Conservation (phyloP, 2,888 invertebrate genomes). For the Eretmocerus hayati region DNA sequence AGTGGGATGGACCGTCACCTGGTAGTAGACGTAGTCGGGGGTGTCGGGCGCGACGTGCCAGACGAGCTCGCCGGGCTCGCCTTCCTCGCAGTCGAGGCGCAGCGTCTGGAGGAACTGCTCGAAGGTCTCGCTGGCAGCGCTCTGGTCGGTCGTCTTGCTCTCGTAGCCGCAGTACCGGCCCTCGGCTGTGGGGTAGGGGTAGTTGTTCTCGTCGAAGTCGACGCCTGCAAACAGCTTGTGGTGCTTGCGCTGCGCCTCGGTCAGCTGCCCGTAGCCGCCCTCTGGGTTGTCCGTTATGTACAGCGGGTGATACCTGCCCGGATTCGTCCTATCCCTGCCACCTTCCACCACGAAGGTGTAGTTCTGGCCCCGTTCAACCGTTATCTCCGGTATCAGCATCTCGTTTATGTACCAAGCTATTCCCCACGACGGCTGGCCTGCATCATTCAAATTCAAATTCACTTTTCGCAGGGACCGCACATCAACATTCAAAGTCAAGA, state of each 20-base stretch:
- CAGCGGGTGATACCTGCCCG: constrained; percentile 83
- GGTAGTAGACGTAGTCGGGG: constrained; percentile 80
- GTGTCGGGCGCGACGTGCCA: constrained; percentile 84
- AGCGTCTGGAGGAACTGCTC: constrained; percentile 71
- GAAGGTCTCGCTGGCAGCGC: constrained; percentile 66
- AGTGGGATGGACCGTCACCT: constrained; percentile 53
- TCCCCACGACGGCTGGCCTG: constrained; percentile 74
- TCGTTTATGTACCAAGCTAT: constrained; percentile 93
- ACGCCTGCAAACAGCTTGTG: constrained; percentile 79
- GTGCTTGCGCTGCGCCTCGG: constrained; percentile 59
- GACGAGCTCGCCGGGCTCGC: constrained; percentile 67
- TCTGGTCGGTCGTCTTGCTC: constrained; percentile 70
- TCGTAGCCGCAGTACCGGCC: constrained; percentile 86
- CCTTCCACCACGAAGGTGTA: constrained; percentile 85
- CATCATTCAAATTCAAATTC: too few species aligned
- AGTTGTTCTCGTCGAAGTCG: constrained; percentile 65
- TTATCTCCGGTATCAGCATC: constrained; percentile 79
- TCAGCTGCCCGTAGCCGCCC: constrained; percentile 80
- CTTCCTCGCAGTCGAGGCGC: constrained; percentile 66
- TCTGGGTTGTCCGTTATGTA: constrained; percentile 82
- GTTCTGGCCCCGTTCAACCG: constrained; percentile 77
- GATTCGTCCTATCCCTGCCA: constrained; percentile 71
- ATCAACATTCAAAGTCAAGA: too few species aligned
- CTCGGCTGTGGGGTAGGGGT: constrained; percentile 72
- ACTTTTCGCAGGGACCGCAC: too few species aligned